Conservation (phyloP, 2,113 vertebrate genomes). For the Python bivittatus region DNA sequence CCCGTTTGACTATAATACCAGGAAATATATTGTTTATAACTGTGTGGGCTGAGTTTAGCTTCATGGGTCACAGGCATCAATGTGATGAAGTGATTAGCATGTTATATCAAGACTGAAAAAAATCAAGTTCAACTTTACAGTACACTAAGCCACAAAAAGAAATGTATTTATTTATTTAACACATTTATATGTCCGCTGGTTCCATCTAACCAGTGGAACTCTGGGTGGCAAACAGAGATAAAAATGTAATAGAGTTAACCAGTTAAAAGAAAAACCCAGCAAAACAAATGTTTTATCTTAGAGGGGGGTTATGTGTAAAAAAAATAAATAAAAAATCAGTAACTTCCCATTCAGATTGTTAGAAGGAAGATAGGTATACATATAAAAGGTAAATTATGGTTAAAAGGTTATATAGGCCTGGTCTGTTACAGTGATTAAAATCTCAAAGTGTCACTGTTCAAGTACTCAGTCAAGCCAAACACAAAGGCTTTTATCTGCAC, state of each 20-base stretch:
- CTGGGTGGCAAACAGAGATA: not conserved
- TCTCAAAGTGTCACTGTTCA: not conserved
- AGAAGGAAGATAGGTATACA: not conserved
- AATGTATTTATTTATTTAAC: not conserved
- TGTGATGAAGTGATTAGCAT: not conserved
- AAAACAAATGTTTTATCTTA: not conserved
- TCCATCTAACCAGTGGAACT: not conserved
- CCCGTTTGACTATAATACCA: not conserved
- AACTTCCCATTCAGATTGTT: not conserved
- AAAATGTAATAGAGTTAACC: not conserved
- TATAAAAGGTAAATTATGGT: not conserved
- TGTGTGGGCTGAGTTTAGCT: not conserved
- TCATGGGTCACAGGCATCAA: not conserved
- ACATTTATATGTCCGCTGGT: not conserved
- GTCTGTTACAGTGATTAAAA: not conserved
- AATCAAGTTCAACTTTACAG: not conserved
- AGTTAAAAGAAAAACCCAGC: not conserved
- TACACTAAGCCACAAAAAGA: not conserved
- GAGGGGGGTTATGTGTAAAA: not conserved
- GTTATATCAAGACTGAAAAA: not conserved
- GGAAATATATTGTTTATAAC: not conserved
- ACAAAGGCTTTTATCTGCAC: not conserved
- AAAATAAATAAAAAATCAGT: rapidly evolving
- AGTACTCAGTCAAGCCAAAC: not conserved
- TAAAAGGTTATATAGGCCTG: not conserved